A percentile compares a stretch with the other conserved stretches of the same genome.
Conservation (phyloP, 2,113 vertebrate species). For the Australoheros scitulus region DNA sequence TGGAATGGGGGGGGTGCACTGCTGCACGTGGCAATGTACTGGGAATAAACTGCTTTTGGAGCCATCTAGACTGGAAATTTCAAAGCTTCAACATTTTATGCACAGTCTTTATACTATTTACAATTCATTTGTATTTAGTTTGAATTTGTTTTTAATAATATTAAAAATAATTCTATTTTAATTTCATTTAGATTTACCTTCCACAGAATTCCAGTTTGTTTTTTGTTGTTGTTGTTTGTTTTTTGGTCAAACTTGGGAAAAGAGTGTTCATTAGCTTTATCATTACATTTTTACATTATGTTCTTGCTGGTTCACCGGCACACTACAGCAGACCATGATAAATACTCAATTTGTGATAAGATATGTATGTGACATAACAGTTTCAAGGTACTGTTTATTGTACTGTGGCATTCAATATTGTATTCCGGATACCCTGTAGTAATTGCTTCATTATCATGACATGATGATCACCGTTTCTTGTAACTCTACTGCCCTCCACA, state of each 20-base stretch:
- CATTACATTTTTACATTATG: neutral
- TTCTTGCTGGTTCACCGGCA: neutral
- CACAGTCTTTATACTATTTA: neutral
- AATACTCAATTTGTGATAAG: constrained; percentile 34
- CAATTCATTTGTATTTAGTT: no score
- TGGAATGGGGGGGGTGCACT: neutral
- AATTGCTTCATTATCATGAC: constrained; percentile 72
- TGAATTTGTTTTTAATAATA: neutral
- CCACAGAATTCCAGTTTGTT: no score
- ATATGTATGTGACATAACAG: constrained; percentile 13
- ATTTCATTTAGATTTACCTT: neutral
- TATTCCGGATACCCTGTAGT: constrained; percentile 38
- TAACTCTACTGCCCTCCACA: constrained; percentile 72
- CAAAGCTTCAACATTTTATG: neutral
- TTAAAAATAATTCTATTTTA: neutral
- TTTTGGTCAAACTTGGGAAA: neutral
- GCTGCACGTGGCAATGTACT: neutral
- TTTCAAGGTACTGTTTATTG: constrained; percentile 14
- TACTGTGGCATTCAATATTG: constrained; percentile 27
- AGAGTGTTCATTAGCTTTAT: neutral
- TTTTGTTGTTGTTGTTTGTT: neutral
- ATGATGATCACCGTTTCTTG: constrained; percentile 62
- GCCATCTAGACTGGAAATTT: neutral
- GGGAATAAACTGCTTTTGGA: neutral
- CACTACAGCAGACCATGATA: constrained; percentile 1